phyloP scores from a whole-genome alignment of 2,797 vertebrate species.

The Tinamus major region DNA sequence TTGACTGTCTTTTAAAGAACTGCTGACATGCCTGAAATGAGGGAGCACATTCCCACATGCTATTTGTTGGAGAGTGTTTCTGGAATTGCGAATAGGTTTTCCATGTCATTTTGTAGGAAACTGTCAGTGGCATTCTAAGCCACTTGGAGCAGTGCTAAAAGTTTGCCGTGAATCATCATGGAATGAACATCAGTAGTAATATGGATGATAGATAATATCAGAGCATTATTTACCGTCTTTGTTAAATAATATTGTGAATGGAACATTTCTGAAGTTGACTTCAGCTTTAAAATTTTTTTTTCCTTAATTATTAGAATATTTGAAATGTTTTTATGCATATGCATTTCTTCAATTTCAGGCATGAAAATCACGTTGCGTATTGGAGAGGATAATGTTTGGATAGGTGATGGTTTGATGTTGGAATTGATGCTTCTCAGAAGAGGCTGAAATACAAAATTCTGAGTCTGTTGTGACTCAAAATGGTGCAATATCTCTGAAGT shows the following conservation, averaged over 20 bases:
- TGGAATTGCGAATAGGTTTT: constrained; percentile 53
- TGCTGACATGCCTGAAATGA: constrained; percentile 24
- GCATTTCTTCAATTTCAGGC: not conserved
- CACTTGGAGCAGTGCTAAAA: not conserved
- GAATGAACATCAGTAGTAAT: not conserved
- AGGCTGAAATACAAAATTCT: not conserved
- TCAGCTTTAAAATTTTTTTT: not conserved
- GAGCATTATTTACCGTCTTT: not conserved
- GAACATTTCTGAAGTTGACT: not conserved
- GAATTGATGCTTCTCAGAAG: not conserved
- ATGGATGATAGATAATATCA: not conserved
- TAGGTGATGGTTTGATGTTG: not conserved
- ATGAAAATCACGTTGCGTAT: not conserved
- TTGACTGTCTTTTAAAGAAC: constrained; percentile 10
- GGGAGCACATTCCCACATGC: constrained; percentile 36
- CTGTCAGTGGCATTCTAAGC: constrained; percentile 20
- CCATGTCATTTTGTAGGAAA: constrained; percentile 35
- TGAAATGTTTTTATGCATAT: not conserved
- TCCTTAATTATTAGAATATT: not conserved
- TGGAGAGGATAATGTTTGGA: not conserved
- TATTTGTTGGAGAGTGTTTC: constrained; percentile 44
- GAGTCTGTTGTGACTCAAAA: not conserved
- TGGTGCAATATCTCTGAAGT: not conserved
- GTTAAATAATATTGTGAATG: not conserved
- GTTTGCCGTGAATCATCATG: not conserved